Evolutionary conservation across 2,797 vertebrate species (phyloP).

Genomic region (Periophthalmus magnuspinnatus): DNA sequence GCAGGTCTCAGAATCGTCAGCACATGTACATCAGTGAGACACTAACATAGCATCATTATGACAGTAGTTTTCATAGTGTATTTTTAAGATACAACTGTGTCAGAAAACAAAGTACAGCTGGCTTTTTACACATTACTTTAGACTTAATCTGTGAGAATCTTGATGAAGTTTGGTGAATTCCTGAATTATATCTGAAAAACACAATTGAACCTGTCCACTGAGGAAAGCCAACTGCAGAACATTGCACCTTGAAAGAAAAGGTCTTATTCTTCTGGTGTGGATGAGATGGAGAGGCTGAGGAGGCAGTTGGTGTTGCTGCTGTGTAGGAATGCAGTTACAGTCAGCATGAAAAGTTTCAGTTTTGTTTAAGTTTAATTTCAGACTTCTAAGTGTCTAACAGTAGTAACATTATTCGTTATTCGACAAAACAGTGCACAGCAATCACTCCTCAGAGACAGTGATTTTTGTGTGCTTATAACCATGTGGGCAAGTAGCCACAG

Average conservation of each 20-base stretch:
- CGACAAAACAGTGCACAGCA: not conserved
- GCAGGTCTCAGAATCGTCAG: not conserved
- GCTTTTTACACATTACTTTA: not conserved
- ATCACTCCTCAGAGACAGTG: conserved; percentile 4
- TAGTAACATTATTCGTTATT: not conserved
- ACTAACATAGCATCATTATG: not conserved
- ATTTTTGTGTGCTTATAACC: not conserved
- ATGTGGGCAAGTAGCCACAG: not conserved
- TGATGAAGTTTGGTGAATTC: not conserved
- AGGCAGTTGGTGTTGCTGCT: not conserved
- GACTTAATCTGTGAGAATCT: not conserved
- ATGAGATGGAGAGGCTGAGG: too few species aligned
- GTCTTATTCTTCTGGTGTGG: too few species aligned
- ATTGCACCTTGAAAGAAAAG: not conserved
- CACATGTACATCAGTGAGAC: not conserved
- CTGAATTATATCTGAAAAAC: not conserved
- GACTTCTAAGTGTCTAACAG: conserved; percentile 1
- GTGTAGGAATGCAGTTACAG: not conserved
- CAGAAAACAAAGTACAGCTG: not conserved
- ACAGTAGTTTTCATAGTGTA: not conserved
- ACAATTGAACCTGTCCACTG: not conserved
- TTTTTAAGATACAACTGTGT: not conserved
- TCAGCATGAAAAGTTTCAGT: not conserved
- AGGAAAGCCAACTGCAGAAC: not conserved
- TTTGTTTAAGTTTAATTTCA: too few species aligned